A percentile compares a stretch with the other conserved stretches of the same genome.
Conservation (phyloP, 2,888 invertebrate species). For the Hartigia nigra region DNA sequence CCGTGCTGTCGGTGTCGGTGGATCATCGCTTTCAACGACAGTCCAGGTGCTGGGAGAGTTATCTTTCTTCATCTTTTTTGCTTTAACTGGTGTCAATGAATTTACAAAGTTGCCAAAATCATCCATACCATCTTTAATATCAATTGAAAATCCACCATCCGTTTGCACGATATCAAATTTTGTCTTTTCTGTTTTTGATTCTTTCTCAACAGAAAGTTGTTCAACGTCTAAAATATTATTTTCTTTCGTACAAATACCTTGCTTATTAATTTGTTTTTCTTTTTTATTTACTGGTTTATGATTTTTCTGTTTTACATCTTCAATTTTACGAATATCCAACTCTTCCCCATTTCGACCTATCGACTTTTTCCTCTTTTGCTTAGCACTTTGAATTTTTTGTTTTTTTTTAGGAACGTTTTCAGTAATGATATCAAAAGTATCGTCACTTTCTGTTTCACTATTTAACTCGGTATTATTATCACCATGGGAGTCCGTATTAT, state of each 20-base stretch:
- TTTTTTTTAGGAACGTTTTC: constrained; percentile 12
- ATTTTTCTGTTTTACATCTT: constrained; percentile 27
- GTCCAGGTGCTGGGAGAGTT: constrained; percentile 20
- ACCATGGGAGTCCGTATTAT: background rate
- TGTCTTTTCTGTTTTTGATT: constrained; percentile 42
- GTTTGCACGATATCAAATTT: constrained; percentile 41
- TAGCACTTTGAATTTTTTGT: constrained; percentile 25
- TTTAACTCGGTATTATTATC: background rate
- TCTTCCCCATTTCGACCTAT: background rate
- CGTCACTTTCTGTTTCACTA: constrained; percentile 23
- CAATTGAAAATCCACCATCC: background rate
- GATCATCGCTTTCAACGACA: constrained; percentile 21
- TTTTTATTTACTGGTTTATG: constrained; percentile 25
- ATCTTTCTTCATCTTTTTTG: constrained; percentile 16
- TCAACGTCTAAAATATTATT: background rate
- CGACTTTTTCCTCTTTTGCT: background rate
- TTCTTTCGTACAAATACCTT: background rate
- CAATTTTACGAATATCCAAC: background rate
- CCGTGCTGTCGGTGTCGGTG: constrained; percentile 16
- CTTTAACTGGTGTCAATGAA: background rate
- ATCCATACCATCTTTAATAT: constrained; percentile 22
- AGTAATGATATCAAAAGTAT: constrained; percentile 25
- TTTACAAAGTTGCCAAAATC: constrained; percentile 19
- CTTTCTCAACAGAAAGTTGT: background rate
- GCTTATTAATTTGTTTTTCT: constrained; percentile 5